Conservation (phyloP, 2,113 vertebrate species). For the Seriola quinqueradiata region DNA sequence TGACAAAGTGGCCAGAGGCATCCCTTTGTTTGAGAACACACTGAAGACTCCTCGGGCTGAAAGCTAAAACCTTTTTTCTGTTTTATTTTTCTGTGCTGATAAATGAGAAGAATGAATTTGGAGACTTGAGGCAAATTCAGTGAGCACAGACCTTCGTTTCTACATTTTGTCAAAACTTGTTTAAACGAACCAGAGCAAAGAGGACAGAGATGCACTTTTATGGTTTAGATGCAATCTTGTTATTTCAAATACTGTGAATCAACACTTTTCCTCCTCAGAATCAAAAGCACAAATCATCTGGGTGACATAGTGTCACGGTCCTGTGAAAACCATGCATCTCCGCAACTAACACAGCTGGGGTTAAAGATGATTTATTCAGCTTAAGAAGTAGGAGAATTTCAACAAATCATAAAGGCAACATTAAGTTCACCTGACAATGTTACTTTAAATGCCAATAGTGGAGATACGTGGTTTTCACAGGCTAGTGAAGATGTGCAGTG, state of each 20-base stretch:
- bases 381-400: not conserved
- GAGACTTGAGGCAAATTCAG: not conserved
- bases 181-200: not conserved
- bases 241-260: not conserved
- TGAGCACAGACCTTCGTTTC: not conserved
- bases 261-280: not conserved
- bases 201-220: not conserved
- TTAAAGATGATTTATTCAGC: not conserved
- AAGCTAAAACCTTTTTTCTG: not conserved
- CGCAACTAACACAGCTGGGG: no score
- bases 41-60: not conserved
- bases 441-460: no score
- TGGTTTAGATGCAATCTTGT: not conserved
- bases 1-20: not conserved
- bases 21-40: not conserved
- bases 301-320: not conserved
- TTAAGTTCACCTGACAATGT: not conserved
- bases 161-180: not conserved
- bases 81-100: not conserved
- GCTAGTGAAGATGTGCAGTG: no score
- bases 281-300: constrained; percentile 16
- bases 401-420: not conserved
- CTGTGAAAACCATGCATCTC: not conserved
- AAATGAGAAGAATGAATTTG: not conserved
- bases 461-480: not conserved